Base-by-base conservation (phyloP, 2,888 invertebrate genomes). In the Phortica okadai region DNA sequence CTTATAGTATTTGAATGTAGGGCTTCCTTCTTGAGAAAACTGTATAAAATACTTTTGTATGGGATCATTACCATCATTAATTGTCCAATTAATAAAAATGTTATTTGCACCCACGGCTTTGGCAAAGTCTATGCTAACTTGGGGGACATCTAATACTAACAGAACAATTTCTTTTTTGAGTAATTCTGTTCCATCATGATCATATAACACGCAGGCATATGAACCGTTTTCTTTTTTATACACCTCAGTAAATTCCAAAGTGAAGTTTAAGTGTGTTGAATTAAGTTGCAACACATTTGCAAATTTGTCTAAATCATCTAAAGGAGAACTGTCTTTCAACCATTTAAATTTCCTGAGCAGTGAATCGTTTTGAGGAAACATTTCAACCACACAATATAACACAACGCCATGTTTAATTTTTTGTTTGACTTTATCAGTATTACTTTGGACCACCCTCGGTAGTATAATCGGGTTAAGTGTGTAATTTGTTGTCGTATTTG, bases 21-120 rank as follows among this genome's bases (percentile, higher is more conserved):
- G 91, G n/a, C 92, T 92, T 70, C 92, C 93, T 81, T 93, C 92
- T 91, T 93, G 93, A 64, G 92, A 90, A 83, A 93, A 93, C 86
- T 93, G 92, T 14, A 95, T 91, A 76, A 92, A 92, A 85, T 94
- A 95, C 33, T 90, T 89, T 80, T 92, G 92, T 25, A 96, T 93
- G 0, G 94, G 94, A 73, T 94, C 94, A 88, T 97, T 97, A 79
- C 95, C 95, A 78, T 95, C 93, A 77, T 94, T 94, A 0, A 96
- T 93, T 0, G 96, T 96, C 97, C 97, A 97, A 88, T 96, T 97
- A 0, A 97, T 89, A 90, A 94, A 97, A 66, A 97, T 94, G 89
- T 95, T 94, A 7, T 94, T 93, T 0, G 94, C 94, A 74, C 95
- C 96, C 21, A 97, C 95, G 0, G 96, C 94, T 89, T 95, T 95